Conservation (phyloP, 2,888 invertebrate genomes). For the Cistogaster globosa region DNA sequence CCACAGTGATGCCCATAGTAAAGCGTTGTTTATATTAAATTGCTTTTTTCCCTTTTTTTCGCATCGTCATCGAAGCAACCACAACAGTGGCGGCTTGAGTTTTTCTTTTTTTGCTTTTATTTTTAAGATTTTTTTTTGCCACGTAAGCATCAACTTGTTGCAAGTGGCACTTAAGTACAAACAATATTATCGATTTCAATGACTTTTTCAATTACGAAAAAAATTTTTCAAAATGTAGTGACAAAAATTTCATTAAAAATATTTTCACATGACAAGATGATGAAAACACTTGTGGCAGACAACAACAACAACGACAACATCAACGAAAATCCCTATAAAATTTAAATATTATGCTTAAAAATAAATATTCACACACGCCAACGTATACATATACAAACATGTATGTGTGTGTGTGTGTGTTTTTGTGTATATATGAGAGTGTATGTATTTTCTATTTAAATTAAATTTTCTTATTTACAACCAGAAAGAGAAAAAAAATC, state of each 20-base stretch:
- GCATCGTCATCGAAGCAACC: background rate
- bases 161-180: constrained; percentile 59
- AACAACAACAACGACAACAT: background rate
- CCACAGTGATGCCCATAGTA: background rate
- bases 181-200: constrained; percentile 60
- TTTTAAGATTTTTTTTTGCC: background rate
- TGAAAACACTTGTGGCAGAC: constrained; percentile 42
- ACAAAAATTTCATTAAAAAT: constrained; percentile 56
- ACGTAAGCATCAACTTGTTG: constrained; percentile 59
- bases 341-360: constrained; percentile 27
- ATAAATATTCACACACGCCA: constrained; percentile 8
- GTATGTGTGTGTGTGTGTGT: background rate
- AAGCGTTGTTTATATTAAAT: constrained; percentile 19
- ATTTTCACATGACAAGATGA: constrained; percentile 53
- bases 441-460: constrained; percentile 6
- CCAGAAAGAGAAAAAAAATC: background rate
- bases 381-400: background rate
- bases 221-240: constrained; percentile 27
- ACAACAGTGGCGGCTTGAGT: constrained; percentile 2
- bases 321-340: background rate
- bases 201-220: constrained; percentile 50
- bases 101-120: background rate
- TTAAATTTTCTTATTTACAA: background rate
- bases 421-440: background rate
- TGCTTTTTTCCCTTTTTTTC: background rate